These are phyloP conservation scores for Cyprinella venusta DNA, from an alignment of 2,797 vertebrate species.

Conservation along the genomic window DNA sequence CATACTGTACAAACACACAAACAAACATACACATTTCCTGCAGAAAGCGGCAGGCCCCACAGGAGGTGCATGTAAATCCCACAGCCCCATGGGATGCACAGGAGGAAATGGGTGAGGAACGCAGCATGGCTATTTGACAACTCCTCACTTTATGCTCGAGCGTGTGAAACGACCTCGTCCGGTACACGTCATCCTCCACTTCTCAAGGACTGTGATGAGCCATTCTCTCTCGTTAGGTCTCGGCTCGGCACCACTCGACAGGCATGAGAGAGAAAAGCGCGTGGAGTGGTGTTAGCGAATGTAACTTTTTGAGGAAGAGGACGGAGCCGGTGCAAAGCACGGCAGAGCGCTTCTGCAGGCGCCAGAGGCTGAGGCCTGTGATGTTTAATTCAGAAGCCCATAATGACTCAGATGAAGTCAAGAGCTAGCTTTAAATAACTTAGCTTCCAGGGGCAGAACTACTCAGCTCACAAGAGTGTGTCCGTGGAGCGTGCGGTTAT, in stretches of 20 bases:
- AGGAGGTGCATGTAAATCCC: constrained; percentile 6
- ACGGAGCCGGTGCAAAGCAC: constrained; percentile 72
- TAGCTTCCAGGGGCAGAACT: constrained; percentile 80
- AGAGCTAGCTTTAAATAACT: constrained; percentile 85
- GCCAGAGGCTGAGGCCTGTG: constrained; percentile 82
- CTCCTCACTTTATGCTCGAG: constrained; percentile 39
- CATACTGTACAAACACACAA: constrained; percentile 1
- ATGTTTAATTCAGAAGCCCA: constrained; percentile 87
- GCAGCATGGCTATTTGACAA: constrained; percentile 20
- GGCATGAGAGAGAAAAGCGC: constrained; percentile 19
- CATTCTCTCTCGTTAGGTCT: constrained; percentile 30
- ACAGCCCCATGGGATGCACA: not conserved
- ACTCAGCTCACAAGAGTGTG: constrained; percentile 71
- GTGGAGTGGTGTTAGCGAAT: constrained; percentile 40
- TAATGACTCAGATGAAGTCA: constrained; percentile 83
- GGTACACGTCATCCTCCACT: constrained; percentile 16
- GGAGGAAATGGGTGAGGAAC: constrained; percentile 14
- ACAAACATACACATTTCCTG: constrained; percentile 11
- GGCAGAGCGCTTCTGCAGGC: constrained; percentile 71
- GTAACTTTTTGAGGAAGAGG: constrained; percentile 79
- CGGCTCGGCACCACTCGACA: constrained; percentile 12
- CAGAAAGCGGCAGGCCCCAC: not conserved
- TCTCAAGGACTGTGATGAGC: constrained; percentile 43
- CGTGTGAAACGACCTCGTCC: constrained; percentile 37
- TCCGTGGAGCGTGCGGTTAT: constrained; percentile 43